phyloP scores from a whole-genome alignment of 2,888 invertebrate genomes.

The Calliphora vomitoria region DNA sequence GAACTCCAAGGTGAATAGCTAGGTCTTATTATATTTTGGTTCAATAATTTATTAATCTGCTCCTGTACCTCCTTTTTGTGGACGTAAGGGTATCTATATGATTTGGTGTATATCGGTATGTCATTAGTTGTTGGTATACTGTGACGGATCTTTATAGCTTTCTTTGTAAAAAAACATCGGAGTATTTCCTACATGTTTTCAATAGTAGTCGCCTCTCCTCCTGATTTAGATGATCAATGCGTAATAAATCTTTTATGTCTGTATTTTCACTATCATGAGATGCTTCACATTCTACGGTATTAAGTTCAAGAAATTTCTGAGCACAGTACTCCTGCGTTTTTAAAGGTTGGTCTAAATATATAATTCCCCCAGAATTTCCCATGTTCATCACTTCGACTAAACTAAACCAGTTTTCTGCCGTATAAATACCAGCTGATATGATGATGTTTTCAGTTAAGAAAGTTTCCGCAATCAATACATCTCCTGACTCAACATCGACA shows the following conservation, averaged over 20 bases:
- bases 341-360: slow-evolving; percentile 34
- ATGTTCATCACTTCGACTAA: slow-evolving; percentile 20
- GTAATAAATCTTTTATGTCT: no score
- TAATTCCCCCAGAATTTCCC: slow-evolving; percentile 3
- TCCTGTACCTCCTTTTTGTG: no score
- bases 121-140: slow-evolving; percentile 1
- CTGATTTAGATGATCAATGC: no score
- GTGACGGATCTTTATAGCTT: background rate
- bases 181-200: slow-evolving; percentile 34
- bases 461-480: slow-evolving; percentile 14
- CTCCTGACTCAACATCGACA: no score
- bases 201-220: slow-evolving; percentile 1
- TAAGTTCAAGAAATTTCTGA: slow-evolving; percentile 16
- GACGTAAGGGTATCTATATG: slow-evolving; percentile 10
- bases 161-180: slow-evolving; percentile 20
- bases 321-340: slow-evolving; percentile 16
- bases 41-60: no score
- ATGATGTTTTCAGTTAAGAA: slow-evolving; percentile 17
- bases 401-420: slow-evolving; percentile 37
- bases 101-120: background rate
- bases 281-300: slow-evolving; percentile 3
- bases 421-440: slow-evolving; percentile 49
- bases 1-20: no score
- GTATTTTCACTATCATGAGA: background rate
- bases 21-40: no score